A percentile compares a stretch with the other conserved stretches of the same genome.
These are phyloP conservation scores for Melipona bicolor DNA, from an alignment of 2,888 invertebrate genomes.

Conservation along the genomic window DNA sequence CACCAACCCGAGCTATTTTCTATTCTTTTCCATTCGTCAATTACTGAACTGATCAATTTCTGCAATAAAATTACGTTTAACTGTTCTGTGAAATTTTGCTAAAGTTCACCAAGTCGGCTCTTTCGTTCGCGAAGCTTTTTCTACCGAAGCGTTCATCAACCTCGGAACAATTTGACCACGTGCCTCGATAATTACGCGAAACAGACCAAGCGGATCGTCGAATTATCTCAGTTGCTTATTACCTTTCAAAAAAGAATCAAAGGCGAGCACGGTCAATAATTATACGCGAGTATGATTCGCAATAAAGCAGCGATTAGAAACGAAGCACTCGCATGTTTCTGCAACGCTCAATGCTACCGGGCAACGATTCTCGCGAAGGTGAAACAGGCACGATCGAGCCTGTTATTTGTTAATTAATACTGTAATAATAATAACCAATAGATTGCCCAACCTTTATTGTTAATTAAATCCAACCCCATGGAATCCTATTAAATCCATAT, in stretches of 20 bases:
- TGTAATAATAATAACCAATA: no score
- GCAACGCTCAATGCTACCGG: no score
- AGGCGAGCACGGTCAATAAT: background rate
- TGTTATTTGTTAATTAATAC: no score
- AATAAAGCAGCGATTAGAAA: constrained; percentile 4
- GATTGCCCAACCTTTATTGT: no score
- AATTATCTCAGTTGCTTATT: background rate
- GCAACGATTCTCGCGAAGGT: no score
- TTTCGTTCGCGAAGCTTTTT: background rate
- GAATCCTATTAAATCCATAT: no score
- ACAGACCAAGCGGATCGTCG: background rate
- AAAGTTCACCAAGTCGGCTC: no score
- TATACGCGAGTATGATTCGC: background rate
- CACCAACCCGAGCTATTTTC: background rate
- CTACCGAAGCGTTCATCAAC: background rate
- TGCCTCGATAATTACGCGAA: no score
- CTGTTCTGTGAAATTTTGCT: no score
- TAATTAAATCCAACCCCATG: no score
- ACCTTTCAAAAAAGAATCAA: background rate
- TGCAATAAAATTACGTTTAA: background rate
- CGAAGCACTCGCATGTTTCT: background rate
- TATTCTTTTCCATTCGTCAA: background rate
- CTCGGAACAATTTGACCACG: background rate
- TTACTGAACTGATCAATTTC: background rate
- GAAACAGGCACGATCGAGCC: no score